Base-by-base conservation (phyloP, 2,797 vertebrate species). In the Momotus momota region DNA sequence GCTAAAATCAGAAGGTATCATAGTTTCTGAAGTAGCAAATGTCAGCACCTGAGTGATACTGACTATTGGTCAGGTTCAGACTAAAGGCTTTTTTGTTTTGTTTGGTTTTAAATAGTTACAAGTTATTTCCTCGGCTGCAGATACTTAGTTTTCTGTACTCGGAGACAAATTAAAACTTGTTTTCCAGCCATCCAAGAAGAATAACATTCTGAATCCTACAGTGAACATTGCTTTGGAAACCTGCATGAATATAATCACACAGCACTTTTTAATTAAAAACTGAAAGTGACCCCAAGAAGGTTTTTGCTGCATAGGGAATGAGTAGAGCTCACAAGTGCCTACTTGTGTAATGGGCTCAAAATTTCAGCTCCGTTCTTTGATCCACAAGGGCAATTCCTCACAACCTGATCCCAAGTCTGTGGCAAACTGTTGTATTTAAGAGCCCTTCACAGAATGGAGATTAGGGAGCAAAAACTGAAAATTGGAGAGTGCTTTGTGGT, bases 381-480 rank as follows among this genome's bases (percentile, higher is more conserved):
- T 67, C 77, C 64, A 51, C 12, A 38, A 64, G 60, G 73, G 48
- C 74, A 80, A 88, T 84, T 90, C 83, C 49, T 86, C 60, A 84
- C 69, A 64, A 88, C 60, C 60, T 60, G 83, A 92, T 81, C 70
- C 88, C 94, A 74, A 93, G 52, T 77, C 86, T 71, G 49, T 1
- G 3, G 86, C 74, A 88, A 94, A 93, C 38, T 33, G 43, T 45
- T 95, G 60, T 85, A 82, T 71, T 90, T 88, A 86, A 87, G 93
- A 92, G 41, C 94, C 55, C 67, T 77, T 95, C 78, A 82, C 79
- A 62, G 74, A 96, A 95, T 48, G 77, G 25, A 94, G 64, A 95
- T 71, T 29, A 96, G 65, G 94, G 94, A 94, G 69, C 73, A 93
- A 93, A 85, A 91, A 83, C 79, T 57, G 91, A 95, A 96, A 91